These are phyloP conservation scores for Coluber constrictor DNA, from an alignment of 2,797 vertebrate species.

Conservation along the genomic window DNA sequence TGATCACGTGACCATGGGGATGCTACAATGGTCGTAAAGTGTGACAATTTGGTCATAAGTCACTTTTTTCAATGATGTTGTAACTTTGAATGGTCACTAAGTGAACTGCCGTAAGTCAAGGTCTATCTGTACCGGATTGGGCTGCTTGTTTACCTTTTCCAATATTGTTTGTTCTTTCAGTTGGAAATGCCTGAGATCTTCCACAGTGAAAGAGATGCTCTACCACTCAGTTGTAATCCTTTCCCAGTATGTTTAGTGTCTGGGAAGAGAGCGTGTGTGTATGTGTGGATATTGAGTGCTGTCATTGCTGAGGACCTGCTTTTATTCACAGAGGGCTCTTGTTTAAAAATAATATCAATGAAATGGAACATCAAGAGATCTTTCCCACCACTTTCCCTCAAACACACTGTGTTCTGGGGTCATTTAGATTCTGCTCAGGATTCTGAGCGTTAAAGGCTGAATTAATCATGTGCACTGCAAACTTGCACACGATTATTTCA, in stretches of 20 bases:
- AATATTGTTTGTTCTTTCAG: background rate
- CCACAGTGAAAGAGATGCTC: background rate
- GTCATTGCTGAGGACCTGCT: no score
- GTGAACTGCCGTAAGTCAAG: background rate
- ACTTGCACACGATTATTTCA: background rate
- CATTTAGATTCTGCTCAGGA: background rate
- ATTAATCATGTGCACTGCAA: background rate
- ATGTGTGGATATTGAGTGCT: background rate
- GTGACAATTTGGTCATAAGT: background rate
- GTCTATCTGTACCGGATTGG: background rate
- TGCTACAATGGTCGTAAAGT: background rate
- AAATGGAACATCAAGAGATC: background rate
- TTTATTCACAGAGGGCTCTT: background rate
- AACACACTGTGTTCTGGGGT: background rate
- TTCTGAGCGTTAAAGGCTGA: background rate
- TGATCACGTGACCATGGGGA: background rate
- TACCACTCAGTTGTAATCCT: background rate
- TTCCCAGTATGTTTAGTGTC: background rate
- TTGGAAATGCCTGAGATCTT: background rate
- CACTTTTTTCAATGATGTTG: background rate
- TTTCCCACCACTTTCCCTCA: constrained; percentile 17
- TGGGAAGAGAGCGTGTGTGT: background rate
- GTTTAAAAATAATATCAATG: constrained; percentile 8
- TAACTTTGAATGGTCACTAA: background rate
- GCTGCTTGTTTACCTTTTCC: background rate